Conservation (phyloP, 2,888 invertebrate genomes). For the Lepidonotus clava region DNA sequence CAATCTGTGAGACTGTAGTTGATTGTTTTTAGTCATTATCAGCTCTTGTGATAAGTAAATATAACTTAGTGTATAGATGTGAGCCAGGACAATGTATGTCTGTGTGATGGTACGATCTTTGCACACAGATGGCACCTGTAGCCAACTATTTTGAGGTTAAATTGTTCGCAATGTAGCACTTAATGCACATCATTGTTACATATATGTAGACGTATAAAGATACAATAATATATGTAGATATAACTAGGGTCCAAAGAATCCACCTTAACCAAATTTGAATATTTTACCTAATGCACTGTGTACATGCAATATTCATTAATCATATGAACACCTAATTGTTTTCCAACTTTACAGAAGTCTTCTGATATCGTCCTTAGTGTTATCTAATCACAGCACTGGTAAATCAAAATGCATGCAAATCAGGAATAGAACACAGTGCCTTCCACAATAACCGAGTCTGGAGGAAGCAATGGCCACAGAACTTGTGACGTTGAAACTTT, state of each 20-base stretch:
- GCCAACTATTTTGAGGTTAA: not conserved
- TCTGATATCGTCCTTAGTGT: too few relatives aligned
- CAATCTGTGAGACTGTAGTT: conserved; percentile 11
- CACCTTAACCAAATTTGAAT: too few relatives aligned
- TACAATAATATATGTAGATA: too few relatives aligned
- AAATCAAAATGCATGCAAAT: not conserved
- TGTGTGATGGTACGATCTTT: not conserved
- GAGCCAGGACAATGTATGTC: not conserved
- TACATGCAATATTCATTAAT: too few relatives aligned
- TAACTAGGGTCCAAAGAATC: conserved; percentile 27
- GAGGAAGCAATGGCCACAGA: not conserved
- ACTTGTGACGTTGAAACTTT: not conserved
- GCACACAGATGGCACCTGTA: not conserved
- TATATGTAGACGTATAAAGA: not conserved
- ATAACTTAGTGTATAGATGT: not conserved
- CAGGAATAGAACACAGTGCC: not conserved
- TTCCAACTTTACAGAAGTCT: too few relatives aligned
- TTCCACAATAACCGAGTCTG: not conserved
- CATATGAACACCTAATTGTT: too few relatives aligned
- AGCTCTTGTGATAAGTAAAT: conserved; percentile 24
- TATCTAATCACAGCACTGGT: too few relatives aligned
- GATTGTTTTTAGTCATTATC: conserved; percentile 6
- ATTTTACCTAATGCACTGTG: too few relatives aligned
- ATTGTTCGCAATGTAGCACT: not conserved
- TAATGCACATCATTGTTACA: not conserved